Percentiles rank a stretch among this genome's conserved stretches.
Conservation (phyloP, 2,797 vertebrate genomes). For the Telmatherina bonti region DNA sequence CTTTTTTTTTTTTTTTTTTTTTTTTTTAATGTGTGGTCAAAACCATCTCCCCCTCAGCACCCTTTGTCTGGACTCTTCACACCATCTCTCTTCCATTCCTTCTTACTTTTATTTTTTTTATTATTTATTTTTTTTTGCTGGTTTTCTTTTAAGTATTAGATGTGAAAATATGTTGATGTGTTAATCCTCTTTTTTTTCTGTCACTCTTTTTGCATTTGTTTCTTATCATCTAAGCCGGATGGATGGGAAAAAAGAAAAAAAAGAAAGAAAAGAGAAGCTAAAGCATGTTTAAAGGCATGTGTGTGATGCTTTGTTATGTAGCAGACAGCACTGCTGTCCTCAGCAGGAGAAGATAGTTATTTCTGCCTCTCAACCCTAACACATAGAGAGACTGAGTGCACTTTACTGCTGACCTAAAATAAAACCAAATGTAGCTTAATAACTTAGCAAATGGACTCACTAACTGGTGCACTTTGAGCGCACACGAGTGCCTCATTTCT, state of each 20-base stretch:
- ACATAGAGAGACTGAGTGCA: slow-evolving; percentile 73
- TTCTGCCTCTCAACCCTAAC: slow-evolving; percentile 74
- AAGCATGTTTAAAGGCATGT: slow-evolving; percentile 52
- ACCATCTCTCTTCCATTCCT: not conserved
- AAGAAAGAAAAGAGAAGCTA: not conserved
- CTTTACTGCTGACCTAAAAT: slow-evolving; percentile 81
- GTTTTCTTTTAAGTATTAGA: not conserved
- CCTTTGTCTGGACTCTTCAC: not conserved
- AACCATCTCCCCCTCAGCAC: slow-evolving; percentile 12
- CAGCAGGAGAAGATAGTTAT: slow-evolving; percentile 63
- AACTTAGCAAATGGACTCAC: slow-evolving; percentile 79
- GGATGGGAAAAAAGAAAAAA: not conserved
- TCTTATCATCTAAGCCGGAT: slow-evolving; percentile 28
- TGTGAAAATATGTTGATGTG: slow-evolving; percentile 4
- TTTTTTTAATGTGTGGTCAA: slow-evolving; percentile 43
- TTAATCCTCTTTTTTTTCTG: slow-evolving; percentile 17
- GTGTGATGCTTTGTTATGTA: slow-evolving; percentile 50
- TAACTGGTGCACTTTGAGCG: slow-evolving; percentile 78
- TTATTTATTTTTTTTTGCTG: slow-evolving; percentile 3
- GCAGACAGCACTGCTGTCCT: slow-evolving; percentile 62
- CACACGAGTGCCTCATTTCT: slow-evolving; percentile 75
- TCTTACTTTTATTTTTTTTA: slow-evolving; percentile 10
- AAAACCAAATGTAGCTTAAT: slow-evolving; percentile 81
- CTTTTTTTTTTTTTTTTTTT: slow-evolving; percentile 40
- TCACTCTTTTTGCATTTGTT: slow-evolving; percentile 13